phyloP scores from a whole-genome alignment of 2,113 vertebrate species.

The Aegotheles bennettii region DNA sequence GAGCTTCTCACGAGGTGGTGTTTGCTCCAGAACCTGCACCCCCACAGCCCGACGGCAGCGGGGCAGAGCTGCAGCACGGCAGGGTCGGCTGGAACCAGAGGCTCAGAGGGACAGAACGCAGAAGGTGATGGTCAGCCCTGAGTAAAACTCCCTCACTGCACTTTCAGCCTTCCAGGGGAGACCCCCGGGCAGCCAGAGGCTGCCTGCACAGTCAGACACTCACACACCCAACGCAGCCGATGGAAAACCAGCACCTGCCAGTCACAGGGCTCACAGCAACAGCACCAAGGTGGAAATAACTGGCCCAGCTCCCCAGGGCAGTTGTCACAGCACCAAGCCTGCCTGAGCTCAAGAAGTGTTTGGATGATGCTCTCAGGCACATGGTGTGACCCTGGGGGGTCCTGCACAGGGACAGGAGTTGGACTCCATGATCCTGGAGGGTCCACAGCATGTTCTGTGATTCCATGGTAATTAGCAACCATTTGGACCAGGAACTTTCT shows the following conservation, averaged over 20 bases:
- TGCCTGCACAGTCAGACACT: fast-evolving
- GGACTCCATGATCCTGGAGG: no score
- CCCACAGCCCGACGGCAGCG: no score
- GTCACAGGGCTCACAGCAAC: background rate
- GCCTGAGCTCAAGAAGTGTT: no score
- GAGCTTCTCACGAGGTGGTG: background rate
- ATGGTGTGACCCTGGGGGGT: no score
- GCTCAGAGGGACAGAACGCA: fast-evolving
- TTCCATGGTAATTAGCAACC: background rate
- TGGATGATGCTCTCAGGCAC: no score
- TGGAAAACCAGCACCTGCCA: background rate
- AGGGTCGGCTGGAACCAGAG: background rate
- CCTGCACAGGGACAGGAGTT: no score
- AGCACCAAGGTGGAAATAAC: background rate
- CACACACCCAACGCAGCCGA: background rate
- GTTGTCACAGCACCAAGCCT: no score
- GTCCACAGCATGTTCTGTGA: no score
- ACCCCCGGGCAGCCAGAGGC: background rate
- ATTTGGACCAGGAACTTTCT: background rate
- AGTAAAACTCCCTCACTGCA: background rate
- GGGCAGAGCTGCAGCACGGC: background rate
- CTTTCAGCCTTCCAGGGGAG: background rate
- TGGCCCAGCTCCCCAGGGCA: no score
- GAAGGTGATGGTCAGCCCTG: background rate
- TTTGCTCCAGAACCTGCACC: background rate